phyloP scores from a whole-genome alignment of 2,888 invertebrate species.

The Oligia fasciuncula region DNA sequence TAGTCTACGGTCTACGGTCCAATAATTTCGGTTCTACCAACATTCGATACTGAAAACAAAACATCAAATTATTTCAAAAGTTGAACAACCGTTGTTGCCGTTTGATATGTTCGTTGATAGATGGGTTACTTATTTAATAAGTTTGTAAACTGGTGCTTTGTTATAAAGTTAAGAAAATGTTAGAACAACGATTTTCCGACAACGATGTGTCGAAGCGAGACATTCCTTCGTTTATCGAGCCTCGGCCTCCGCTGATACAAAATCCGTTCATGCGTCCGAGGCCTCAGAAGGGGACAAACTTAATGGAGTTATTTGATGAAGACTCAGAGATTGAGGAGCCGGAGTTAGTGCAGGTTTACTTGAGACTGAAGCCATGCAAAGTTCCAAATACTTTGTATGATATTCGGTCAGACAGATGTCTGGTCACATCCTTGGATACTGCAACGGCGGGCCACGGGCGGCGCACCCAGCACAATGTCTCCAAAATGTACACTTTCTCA shows the following conservation, averaged over 20 bases:
- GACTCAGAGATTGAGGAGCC: slow-evolving; percentile 81
- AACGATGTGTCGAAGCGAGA: slow-evolving; percentile 77
- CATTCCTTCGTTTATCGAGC: slow-evolving; percentile 87
- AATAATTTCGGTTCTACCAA: slow-evolving; percentile 34
- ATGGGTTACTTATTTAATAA: slow-evolving; percentile 22
- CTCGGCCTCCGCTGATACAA: slow-evolving; percentile 83
- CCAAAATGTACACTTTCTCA: slow-evolving; percentile 87
- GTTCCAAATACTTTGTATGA: slow-evolving; percentile 81
- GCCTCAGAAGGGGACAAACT: slow-evolving; percentile 84
- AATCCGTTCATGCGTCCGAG: slow-evolving; percentile 87
- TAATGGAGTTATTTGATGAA: slow-evolving; percentile 83
- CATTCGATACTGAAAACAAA: slow-evolving; percentile 35
- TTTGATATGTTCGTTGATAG: slow-evolving; percentile 60
- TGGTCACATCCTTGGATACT: slow-evolving; percentile 82
- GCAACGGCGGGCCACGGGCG: slow-evolving; percentile 82
- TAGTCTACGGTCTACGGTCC: slow-evolving; percentile 14
- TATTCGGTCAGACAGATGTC: slow-evolving; percentile 80
- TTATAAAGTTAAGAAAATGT: slow-evolving; percentile 63
- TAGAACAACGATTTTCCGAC: slow-evolving; percentile 78
- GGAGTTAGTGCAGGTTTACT: slow-evolving; percentile 88
- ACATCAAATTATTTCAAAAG: slow-evolving; percentile 63
- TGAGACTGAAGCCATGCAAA: slow-evolving; percentile 87
- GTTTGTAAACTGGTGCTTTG: slow-evolving; percentile 30
- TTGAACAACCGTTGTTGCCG: slow-evolving; percentile 68
- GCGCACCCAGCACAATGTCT: slow-evolving; percentile 85